A percentile compares a stretch with the other conserved stretches of the same genome.
phyloP scores from a whole-genome alignment of 2,113 vertebrate genomes.

The Misgurnus mizolepis region DNA sequence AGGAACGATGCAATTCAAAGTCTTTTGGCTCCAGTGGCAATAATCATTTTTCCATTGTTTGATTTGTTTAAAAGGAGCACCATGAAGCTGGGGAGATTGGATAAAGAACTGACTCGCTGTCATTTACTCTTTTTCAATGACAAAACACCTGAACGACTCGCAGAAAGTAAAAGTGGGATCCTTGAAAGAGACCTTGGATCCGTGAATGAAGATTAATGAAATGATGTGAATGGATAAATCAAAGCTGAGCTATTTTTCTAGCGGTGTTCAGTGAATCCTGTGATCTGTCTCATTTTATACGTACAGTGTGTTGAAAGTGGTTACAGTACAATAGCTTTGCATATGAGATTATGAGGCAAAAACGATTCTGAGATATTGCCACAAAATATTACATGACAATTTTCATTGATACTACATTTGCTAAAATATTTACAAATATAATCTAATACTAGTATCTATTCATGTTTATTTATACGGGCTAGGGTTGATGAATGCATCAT shows the following conservation, averaged over 20 bases:
- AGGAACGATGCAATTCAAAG: conserved; percentile 53
- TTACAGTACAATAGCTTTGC: conserved; percentile 12
- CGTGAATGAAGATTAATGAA: conserved; percentile 54
- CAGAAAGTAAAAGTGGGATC: conserved; percentile 34
- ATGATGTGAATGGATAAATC: conserved; percentile 46
- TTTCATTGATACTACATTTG: no score
- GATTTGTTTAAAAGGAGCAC: conserved; percentile 57
- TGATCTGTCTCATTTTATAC: conserved; percentile 17
- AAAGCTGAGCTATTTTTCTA: conserved; percentile 37
- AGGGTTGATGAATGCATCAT: no score
- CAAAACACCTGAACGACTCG: conserved; percentile 49
- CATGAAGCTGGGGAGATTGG: conserved; percentile 35
- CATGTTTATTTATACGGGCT: no score
- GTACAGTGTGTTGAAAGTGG: conserved; percentile 32
- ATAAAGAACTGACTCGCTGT: conserved; percentile 49
- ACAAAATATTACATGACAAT: background rate
- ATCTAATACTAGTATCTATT: no score
- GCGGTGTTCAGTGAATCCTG: conserved; percentile 30
- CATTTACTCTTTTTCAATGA: conserved; percentile 48
- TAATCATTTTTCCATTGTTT: conserved; percentile 57
- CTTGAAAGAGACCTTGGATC: conserved; percentile 43
- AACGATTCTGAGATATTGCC: background rate
- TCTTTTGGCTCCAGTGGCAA: conserved; percentile 43
- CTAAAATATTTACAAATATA: no score
- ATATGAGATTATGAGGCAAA: background rate